Base-by-base conservation (phyloP, 2,797 vertebrate species). In the Acridotheres tristis region DNA sequence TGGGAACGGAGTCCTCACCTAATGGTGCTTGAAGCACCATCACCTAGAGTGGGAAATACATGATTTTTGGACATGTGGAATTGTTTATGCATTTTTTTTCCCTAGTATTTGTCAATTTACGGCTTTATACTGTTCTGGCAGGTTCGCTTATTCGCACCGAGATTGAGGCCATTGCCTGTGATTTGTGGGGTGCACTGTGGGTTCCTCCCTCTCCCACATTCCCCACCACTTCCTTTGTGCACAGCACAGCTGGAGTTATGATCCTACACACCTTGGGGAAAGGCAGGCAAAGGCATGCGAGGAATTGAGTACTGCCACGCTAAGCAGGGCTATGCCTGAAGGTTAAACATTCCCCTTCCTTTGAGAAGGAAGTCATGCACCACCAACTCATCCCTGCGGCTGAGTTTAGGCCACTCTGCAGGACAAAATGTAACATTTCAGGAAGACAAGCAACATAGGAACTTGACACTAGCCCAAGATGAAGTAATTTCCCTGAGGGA, bases 231-330 rank as follows among this genome's bases (percentile, higher is more conserved):
- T 82, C 30, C 42, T 76, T 47, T 42, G 55, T 69, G 34, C 16
- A 34, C 32, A 53, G 50, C 18, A 32, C 1, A 6, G 19, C 11
- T 58, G 53, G 29, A 83, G 6, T 61, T 78, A 61, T 2, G 18
- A 38, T 69, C 55, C 23, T 43, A 79, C 7, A 76, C 6, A 21
- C 23, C 11, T 11, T 16, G 12, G 45, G 16, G 25, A 83, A 90
- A 43, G 55, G 43, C 51, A 85, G 34, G 43, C 48, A 74, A 67
- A 67, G 20, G 40, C n/a, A 29, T 53, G 34, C 1, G 12, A 69
- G 65, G 74, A 77, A 74, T 3, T 0, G 0, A 26, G 57, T n/a
- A 53, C 8, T 3, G 3, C 55, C 16, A 4, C 0, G 4, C 4
- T 54, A 32, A 71, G 30, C 29, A 38, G 1, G 0, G 45, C 2